Percentiles rank a stretch among this genome's conserved stretches.
Conservation (phyloP, 2,888 invertebrate genomes). For the Mantis religiosa region DNA sequence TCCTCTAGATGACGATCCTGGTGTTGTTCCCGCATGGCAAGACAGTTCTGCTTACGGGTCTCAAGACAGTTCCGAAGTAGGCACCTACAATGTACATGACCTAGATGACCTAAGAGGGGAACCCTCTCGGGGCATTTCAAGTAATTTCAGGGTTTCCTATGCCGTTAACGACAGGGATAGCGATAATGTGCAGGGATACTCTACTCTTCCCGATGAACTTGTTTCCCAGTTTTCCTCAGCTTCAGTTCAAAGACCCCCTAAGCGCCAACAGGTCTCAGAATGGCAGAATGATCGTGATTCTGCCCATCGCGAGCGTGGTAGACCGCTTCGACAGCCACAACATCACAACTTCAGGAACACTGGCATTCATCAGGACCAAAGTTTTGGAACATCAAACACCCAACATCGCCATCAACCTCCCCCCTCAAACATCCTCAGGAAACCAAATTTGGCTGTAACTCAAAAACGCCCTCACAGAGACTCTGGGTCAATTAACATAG, state of each 20-base stretch:
- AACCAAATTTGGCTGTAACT: background rate
- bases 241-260: background rate
- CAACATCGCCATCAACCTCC: background rate
- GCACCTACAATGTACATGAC: background rate
- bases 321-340: background rate
- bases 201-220: background rate
- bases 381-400: background rate
- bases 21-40: background rate
- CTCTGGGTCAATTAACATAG: background rate
- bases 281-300: background rate
- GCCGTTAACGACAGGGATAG: background rate
- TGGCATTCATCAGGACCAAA: background rate
- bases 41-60: background rate
- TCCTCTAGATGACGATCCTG: background rate
- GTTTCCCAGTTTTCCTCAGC: background rate
- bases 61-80: background rate
- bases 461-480: background rate
- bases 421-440: background rate
- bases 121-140: background rate
- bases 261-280: background rate
- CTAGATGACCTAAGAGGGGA: background rate
- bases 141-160: background rate
- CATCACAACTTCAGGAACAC: background rate
- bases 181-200: background rate
- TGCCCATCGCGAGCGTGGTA: background rate